phyloP scores from a whole-genome alignment of 1,140 invertebrate genomes.

The Aphelenchoides fujianensis region DNA sequence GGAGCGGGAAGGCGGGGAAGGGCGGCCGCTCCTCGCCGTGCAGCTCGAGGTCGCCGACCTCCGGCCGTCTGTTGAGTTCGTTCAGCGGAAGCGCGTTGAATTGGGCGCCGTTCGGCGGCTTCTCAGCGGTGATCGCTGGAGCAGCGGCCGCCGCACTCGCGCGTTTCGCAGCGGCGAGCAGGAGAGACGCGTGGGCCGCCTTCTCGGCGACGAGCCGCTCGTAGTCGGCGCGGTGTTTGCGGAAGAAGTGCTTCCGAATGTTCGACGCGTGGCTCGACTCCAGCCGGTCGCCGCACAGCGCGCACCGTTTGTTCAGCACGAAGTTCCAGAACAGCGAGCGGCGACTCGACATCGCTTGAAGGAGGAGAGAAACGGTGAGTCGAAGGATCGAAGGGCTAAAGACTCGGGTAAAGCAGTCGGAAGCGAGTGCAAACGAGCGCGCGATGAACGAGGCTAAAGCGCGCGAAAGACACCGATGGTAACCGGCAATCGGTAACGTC shows the following conservation, averaged over 20 bases:
- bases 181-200: too few relatives aligned
- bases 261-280: neutral
- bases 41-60: neutral
- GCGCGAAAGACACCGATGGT: too few relatives aligned
- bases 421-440: too few relatives aligned
- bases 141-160: too few relatives aligned
- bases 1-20: neutral
- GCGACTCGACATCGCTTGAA: neutral
- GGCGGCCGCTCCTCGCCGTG: neutral
- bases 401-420: too few relatives aligned
- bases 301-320: neutral
- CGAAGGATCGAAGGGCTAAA: too few relatives aligned
- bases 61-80: neutral
- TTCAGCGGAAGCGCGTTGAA: neutral
- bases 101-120: too few relatives aligned
- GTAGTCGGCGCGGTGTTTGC: neutral
- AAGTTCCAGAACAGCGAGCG: neutral
- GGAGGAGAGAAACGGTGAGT: neutral
- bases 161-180: too few relatives aligned
- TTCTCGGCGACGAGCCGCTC: neutral
- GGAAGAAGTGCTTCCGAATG: slow-evolving; percentile 5
- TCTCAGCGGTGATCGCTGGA: too few relatives aligned
- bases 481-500: too few relatives aligned
- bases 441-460: too few relatives aligned
- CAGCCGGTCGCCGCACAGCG: neutral